A percentile compares a stretch with the other conserved stretches of the same genome.
These are phyloP conservation scores for Aplysina aerophoba DNA, from an alignment of 37 sponge, comb jelly and placozoan species.

Conservation along the genomic window DNA sequence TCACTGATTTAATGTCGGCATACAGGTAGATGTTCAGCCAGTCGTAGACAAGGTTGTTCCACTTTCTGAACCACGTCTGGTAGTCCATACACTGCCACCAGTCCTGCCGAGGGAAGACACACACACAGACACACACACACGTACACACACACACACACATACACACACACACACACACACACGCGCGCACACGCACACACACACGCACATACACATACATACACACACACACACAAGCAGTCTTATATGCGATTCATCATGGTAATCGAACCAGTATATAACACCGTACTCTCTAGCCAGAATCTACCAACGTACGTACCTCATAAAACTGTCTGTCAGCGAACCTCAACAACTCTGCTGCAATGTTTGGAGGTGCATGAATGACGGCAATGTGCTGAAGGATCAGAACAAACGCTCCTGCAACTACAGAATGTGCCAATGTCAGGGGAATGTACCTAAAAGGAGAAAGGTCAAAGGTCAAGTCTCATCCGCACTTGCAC, in stretches of 20 bases:
- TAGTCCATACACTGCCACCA: constrained; percentile 1
- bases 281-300: too few species aligned
- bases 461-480: too few species aligned
- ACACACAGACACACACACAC: neutral
- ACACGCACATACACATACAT: neutral
- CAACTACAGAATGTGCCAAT: too few species aligned
- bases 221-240: neutral
- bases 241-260: neutral
- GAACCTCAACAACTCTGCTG: neutral
- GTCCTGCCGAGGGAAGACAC: constrained; percentile 4
- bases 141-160: neutral
- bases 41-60: constrained; percentile 24
- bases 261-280: neutral
- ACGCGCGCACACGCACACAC: too few species aligned
- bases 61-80: neutral
- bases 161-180: neutral
- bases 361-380: neutral
- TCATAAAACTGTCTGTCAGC: constrained; percentile 7
- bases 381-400: neutral
- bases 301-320: too few species aligned
- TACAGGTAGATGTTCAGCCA: neutral
- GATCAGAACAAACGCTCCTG: neutral
- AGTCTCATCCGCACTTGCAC: too few species aligned
- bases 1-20: neutral
- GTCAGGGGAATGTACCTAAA: too few species aligned